Conservation (phyloP, 2,113 vertebrate genomes). For the Bucco capensis region DNA sequence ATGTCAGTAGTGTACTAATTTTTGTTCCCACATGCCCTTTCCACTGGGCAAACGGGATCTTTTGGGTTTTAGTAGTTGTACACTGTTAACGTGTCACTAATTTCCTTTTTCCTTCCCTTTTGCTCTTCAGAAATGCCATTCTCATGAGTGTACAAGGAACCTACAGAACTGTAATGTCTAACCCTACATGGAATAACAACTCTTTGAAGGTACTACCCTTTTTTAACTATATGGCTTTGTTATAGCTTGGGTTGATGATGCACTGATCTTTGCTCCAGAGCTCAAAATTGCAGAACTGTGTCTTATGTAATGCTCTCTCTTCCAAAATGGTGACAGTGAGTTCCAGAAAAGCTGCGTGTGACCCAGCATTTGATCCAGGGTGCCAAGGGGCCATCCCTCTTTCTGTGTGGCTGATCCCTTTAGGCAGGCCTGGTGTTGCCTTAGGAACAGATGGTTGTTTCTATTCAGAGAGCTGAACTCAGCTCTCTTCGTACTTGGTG, state of each 20-base stretch:
- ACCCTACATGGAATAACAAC: constrained; percentile 49
- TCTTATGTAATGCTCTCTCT: not conserved
- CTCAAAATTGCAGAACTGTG: not conserved
- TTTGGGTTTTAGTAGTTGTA: not conserved
- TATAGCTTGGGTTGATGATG: not conserved
- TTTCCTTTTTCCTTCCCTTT: constrained; percentile 50
- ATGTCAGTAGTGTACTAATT: rapidly evolving
- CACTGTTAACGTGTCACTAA: not conserved
- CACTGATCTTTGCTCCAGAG: not conserved
- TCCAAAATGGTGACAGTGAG: not conserved
- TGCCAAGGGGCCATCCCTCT: not conserved
- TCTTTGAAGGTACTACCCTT: constrained; percentile 59
- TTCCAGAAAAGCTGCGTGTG: not conserved
- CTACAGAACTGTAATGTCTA: constrained; percentile 62
- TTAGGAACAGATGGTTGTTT: constrained; percentile 54
- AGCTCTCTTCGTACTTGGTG: not conserved
- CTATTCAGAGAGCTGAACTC: constrained; percentile 45
- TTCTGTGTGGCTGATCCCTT: not conserved
- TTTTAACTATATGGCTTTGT: not conserved
- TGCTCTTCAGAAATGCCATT: constrained; percentile 67
- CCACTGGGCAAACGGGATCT: not conserved
- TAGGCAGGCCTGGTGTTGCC: not conserved
- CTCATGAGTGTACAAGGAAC: constrained; percentile 42
- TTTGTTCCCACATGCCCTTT: not conserved
- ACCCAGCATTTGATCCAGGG: rapidly evolving